Base-by-base conservation (phyloP, 53 echinoderm and acorn worm species). In the Zoroaster sp. region DNA sequence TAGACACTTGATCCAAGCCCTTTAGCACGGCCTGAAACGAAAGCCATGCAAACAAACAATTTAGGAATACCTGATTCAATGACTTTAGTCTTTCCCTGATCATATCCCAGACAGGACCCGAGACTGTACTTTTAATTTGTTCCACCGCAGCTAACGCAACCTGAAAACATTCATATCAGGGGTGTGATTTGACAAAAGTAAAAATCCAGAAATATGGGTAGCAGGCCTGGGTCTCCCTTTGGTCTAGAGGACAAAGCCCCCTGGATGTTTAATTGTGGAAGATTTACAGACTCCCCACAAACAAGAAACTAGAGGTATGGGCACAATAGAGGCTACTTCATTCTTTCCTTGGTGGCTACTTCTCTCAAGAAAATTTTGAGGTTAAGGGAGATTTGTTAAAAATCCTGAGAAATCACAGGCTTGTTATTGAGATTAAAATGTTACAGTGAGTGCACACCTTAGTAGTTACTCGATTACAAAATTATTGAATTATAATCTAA, bases 81-180 rank as follows among this genome's bases (percentile, higher is more conserved):
- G 71, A 78, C 73, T 79, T 87, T 67, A 73, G 94, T 41, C 88
- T 93, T 23, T 96, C 93, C 87, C 94, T 91, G 35, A 96, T 86
- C 33, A 72, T 72, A 65, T 55, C 63, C 97, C 97, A 97, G 8
- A 96, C 45, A 9, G 88, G 66, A 21, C 76, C 87, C 10, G 86
- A 75, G 82, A 96, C 93, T 8, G 72, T 51, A 23, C 49, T 72
- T 21, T 93, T 69, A 32, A 81, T 93, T 38, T 91, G 53, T 35
- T 91, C 86, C 32, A 77, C 67, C 17, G 87, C 91, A 25, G 85
- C 88, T 34, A 96, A 77, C 8, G 87, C 72, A 51, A 75, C 85
- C 96, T 96, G 91, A 9, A 69, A 83, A 21, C 28, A 68, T 5
- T 71, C 12, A 71, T 38, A 71, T 8, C 39, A 28, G 13, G 9